Base-by-base conservation (phyloP, 1,140 invertebrate species). In the Cepaea nemoralis region DNA sequence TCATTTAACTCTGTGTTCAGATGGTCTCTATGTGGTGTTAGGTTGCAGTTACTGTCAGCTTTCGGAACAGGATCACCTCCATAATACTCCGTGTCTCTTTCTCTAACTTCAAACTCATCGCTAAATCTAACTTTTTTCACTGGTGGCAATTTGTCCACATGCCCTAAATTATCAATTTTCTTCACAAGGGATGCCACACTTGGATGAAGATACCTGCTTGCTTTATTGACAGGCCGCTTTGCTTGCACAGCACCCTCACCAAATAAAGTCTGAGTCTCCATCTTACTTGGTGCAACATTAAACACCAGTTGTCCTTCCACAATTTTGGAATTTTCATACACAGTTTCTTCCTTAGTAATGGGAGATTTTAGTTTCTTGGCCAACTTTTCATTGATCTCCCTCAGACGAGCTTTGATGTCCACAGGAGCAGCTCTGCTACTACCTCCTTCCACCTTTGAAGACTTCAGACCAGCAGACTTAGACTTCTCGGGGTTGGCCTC, bases 41-140 rank as follows among this genome's bases (percentile, higher is more conserved):
- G 24, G 24, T 59, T 24, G n/a, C 12, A 24, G 22, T 24, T 5
- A n/a, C 14, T 12, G 24, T 59, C 22, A 24, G 12, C 24, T 59
- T 59, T 59, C 5, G 8, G 42, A 45, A 45, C 42, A 45, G 42
- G 8, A 45, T 45, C 42, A 10, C 27, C 59, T 63, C n/a, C 27
- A 6, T 27, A 27, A 19, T 27, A 31, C 10, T 31, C 16, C 27
- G 10, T 6, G 10, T 31, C 27, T 8, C 5, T 27, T 27, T 63
- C 59, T 63, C 16, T 27, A 10, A 63, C 59, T 63, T 63, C 59
- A 63, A 63, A 63, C 10, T 59, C 55, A n/a, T 77, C 75, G 66
- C 75, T 77, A 50, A 77, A 77, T 27, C 75, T 35, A 24, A 77
- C 75, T 39, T 27, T 35, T 31, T 77, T 77, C 6, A 77, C 75